These are phyloP conservation scores for Chaenocephalus aceratus DNA, from an alignment of 2,113 vertebrate genomes.

Conservation along the genomic window DNA sequence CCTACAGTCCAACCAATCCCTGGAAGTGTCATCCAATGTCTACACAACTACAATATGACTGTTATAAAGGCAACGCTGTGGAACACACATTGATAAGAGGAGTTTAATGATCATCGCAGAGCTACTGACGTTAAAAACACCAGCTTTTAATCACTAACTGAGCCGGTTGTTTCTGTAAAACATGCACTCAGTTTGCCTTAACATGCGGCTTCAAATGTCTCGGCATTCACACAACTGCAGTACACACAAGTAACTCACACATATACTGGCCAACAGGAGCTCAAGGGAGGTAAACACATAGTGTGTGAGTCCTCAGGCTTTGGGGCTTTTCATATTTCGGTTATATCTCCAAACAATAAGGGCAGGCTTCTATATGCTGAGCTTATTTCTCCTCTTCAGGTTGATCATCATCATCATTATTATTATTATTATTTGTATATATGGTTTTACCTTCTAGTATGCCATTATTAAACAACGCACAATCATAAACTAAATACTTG, in stretches of 20 bases:
- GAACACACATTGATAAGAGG: background rate
- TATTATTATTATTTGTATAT: background rate
- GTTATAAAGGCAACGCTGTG: background rate
- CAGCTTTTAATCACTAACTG: background rate
- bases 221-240: background rate
- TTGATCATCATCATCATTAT: background rate
- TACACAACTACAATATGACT: background rate
- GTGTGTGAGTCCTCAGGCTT: conserved; percentile 11
- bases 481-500: background rate
- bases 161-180: background rate
- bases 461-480: background rate
- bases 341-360: background rate
- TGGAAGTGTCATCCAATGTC: background rate
- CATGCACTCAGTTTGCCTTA: background rate
- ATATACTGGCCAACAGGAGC: background rate
- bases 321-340: background rate
- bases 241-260: background rate
- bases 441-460: background rate
- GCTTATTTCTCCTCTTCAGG: background rate
- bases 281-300: background rate
- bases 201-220: background rate
- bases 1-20: background rate
- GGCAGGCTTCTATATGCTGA: background rate
- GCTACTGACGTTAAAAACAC: conserved; percentile 1
- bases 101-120: background rate